phyloP scores from a whole-genome alignment of 2,888 invertebrate species.

The Diloba caeruleocephala region DNA sequence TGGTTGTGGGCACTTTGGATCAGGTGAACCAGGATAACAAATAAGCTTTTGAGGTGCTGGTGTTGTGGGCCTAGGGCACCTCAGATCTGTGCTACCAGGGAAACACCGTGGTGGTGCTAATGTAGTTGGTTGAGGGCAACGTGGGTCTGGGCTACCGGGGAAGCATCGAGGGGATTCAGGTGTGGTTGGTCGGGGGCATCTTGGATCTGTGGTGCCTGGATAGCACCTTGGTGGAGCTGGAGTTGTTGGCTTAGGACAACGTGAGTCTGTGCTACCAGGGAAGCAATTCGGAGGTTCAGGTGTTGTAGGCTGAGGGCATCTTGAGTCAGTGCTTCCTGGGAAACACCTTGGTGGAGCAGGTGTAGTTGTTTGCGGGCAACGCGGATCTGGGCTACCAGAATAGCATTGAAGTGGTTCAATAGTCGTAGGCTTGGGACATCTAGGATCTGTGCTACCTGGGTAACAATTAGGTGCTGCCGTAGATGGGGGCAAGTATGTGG shows the following conservation, averaged over 20 bases:
- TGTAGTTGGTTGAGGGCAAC: constrained; percentile 53
- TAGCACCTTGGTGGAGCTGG: constrained; percentile 38
- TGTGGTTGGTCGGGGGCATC: constrained; percentile 62
- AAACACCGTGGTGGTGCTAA: constrained; percentile 56
- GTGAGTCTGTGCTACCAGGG: constrained; percentile 62
- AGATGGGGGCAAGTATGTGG: constrained; percentile 62
- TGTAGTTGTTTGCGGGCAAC: constrained; percentile 62
- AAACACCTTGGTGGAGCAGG: constrained; percentile 47
- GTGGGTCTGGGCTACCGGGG: constrained; percentile 43
- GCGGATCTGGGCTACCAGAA: constrained; percentile 62
- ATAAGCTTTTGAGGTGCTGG: too few relatives aligned
- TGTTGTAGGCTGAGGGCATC: constrained; percentile 53
- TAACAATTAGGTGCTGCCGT: constrained; percentile 68
- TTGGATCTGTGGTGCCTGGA: constrained; percentile 62
- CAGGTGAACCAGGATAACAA: too few relatives aligned
- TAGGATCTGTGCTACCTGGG: constrained; percentile 73
- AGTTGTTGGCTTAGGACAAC: constrained; percentile 65
- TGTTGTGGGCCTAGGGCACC: too few relatives aligned
- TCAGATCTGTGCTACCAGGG: constrained; percentile 52
- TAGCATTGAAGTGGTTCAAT: constrained; percentile 39
- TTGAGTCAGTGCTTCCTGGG: constrained; percentile 44
- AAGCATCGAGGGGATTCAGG: constrained; percentile 47
- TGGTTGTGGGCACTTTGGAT: constrained; percentile 61
- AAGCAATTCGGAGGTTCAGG: constrained; percentile 56
- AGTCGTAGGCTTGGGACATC: constrained; percentile 64